Conservation (phyloP, 2,113 vertebrate genomes). For the Hemiscyllium ocellatum region DNA sequence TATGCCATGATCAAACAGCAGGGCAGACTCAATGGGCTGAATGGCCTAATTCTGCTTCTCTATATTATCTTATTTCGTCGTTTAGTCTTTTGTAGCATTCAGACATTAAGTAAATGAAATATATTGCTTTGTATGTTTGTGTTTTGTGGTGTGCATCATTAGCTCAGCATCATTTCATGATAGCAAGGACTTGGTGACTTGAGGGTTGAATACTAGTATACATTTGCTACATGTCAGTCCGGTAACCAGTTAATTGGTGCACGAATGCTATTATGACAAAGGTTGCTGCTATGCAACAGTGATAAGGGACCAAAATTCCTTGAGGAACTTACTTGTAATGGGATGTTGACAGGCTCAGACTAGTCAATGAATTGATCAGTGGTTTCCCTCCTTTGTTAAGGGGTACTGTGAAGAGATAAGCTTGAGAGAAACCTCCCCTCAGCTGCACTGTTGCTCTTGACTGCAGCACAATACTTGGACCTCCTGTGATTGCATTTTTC, state of each 20-base stretch:
- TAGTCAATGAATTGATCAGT: neutral
- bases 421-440: neutral
- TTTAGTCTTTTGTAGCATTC: neutral
- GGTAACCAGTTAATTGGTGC: neutral
- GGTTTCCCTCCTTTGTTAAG: too few relatives aligned
- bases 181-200: neutral
- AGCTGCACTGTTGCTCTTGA: neutral
- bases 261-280: neutral
- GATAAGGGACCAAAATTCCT: neutral
- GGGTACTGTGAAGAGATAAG: neutral
- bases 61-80: too few relatives aligned
- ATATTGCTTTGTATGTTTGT: neutral
- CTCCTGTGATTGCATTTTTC: neutral
- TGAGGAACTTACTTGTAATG: neutral
- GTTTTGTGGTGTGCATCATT: neutral
- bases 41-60: too few relatives aligned
- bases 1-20: too few relatives aligned
- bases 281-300: neutral
- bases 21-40: too few relatives aligned
- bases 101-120: neutral
- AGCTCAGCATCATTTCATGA: neutral
- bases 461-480: neutral
- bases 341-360: neutral
- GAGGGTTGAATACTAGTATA: neutral
- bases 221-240: neutral